A percentile compares a stretch with the other conserved stretches of the same genome.
Conservation (phyloP, 2,888 invertebrate genomes). For the Isoperla grammatica region DNA sequence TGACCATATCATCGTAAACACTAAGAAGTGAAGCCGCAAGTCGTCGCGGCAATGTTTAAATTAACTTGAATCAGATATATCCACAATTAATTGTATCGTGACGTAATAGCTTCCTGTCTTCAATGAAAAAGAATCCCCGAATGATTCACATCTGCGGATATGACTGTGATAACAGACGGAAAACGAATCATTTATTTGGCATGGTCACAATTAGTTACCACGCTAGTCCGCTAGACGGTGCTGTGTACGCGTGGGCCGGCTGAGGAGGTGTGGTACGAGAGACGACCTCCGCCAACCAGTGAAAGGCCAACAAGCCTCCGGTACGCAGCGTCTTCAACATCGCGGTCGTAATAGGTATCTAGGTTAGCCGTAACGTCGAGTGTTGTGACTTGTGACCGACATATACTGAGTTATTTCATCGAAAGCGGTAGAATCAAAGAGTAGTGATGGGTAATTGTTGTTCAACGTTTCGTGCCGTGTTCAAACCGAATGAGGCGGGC, state of each 20-base stretch:
- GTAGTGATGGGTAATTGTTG: conserved; percentile 40
- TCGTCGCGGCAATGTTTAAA: too few relatives aligned
- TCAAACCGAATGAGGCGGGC: conserved; percentile 34
- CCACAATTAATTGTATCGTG: too few relatives aligned
- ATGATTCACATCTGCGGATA: too few relatives aligned
- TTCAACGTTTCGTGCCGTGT: conserved; percentile 40
- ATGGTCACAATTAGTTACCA: conserved; percentile 1
- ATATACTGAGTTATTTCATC: neutral
- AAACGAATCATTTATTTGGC: neutral
- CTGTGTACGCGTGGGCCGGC: neutral
- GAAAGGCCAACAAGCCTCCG: conserved; percentile 13
- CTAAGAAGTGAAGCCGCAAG: too few relatives aligned
- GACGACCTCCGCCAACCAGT: conserved; percentile 17
- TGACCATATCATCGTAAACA: too few relatives aligned
- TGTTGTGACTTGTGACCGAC: conserved; percentile 2
- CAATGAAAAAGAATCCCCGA: too few relatives aligned
- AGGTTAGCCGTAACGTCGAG: conserved; percentile 1
- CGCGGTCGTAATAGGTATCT: conserved; percentile 8
- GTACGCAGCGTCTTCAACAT: conserved; percentile 1
- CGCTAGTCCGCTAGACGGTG: conserved; percentile 3
- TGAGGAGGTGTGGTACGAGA: conserved; percentile 1
- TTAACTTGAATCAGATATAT: too few relatives aligned
- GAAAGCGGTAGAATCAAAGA: neutral
- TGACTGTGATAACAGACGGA: too few relatives aligned
- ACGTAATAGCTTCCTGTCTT: too few relatives aligned